Evolutionary conservation across 2,113 vertebrate genomes (phyloP), one percentile per base, ranked within the genome.

Genomic region (Eupsittula cactorum): DNA sequence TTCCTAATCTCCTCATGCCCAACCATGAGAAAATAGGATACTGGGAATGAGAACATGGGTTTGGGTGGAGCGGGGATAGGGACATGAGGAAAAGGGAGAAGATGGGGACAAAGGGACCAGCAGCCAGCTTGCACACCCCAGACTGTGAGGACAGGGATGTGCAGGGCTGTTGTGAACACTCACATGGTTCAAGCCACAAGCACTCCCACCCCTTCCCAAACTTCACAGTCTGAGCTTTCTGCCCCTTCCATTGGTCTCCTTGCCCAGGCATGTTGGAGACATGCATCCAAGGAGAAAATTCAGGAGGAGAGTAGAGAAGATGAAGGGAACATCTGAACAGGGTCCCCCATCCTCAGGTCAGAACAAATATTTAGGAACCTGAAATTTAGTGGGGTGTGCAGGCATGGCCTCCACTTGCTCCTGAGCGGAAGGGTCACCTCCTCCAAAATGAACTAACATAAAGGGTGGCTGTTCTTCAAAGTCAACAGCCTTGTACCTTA

Each of bases 41-140:
- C 4, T 10, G 24, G 29, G 27, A 82, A 77, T 62, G 20, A 71
- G 7, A 82, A 82, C 13, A 16, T 18, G 27, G 39, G 1, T 4
- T 0, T 82, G 65, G 21, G 39, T 55, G 41, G 13, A 86, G 19
- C 0, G 0, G 9, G 13, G 7, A n/a, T 49, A 16, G 7, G 21
- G 29, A 86, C 1, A 2, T 9, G 9, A 21, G 4, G 10, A 52
- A 25, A 52, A 3, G 7, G n/a, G 4, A 67, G 21, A 82, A 13
- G 23, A 9, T 37, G 44, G 21, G 14, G 46, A 33, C 1, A 10
- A 44, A 42, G 42, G 46, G 17, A 44, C 47, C 37, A 44, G 68
- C 9, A 68, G 23, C 11, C 27, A 67, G 2, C 6, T 62, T 24
- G 18, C 11, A 39, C 0, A 0, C 39, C 37, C 10, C 16, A 69